Conservation (phyloP, 2,113 vertebrate genomes). For the Calidris pygmaea region DNA sequence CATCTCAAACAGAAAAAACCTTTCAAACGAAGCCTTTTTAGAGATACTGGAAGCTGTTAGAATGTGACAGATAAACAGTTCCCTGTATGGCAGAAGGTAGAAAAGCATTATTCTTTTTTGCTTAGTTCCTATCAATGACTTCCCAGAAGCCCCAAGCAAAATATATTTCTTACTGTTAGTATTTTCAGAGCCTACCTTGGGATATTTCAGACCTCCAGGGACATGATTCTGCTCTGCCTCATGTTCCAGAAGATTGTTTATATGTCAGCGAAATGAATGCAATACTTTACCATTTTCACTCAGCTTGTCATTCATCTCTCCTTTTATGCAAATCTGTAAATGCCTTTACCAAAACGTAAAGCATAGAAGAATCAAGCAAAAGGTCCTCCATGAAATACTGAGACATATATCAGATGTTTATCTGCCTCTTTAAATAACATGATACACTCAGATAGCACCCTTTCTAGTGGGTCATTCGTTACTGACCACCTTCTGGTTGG, state of each 20-base stretch:
- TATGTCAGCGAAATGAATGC: neutral
- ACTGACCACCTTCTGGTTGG: neutral
- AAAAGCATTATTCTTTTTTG: neutral
- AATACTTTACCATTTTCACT: neutral
- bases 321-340: neutral
- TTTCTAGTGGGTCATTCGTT: neutral
- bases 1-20: neutral
- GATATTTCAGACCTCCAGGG: neutral
- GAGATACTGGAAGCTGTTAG: neutral
- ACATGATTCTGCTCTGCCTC: neutral
- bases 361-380: neutral
- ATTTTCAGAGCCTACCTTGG: neutral
- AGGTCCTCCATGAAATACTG: neutral
- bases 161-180: neutral
- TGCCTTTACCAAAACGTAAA: neutral
- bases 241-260: neutral
- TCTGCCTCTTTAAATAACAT: neutral
- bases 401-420: neutral
- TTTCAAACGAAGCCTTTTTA: neutral
- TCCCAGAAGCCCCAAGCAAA: neutral
- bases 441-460: neutral
- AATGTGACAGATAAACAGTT: slow-evolving; percentile 6
- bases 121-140: neutral
- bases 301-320: neutral
- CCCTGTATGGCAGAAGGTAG: neutral